These are phyloP conservation scores for Geothlypis trichas DNA, from an alignment of 2,113 vertebrate genomes.

Conservation along the genomic window DNA sequence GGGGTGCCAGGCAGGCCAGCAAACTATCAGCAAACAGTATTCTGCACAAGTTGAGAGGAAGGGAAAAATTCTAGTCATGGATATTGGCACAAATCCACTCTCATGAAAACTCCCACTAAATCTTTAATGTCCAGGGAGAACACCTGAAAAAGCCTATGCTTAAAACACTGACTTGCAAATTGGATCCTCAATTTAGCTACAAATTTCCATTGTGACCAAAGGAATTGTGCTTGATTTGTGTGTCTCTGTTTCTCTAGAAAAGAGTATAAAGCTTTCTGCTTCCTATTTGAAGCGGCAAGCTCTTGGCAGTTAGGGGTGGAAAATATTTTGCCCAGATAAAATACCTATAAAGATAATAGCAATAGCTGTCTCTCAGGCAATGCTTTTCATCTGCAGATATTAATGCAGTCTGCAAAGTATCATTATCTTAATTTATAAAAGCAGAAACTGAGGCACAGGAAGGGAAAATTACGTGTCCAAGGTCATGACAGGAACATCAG, in stretches of 20 bases:
- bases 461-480: neutral
- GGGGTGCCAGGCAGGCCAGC: neutral
- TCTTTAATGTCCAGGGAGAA: constrained; percentile 20
- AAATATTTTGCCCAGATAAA: neutral
- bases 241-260: neutral
- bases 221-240: neutral
- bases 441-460: constrained; percentile 22
- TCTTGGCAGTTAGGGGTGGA: neutral
- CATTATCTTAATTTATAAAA: constrained; percentile 5
- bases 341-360: neutral
- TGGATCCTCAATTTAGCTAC: neutral
- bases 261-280: neutral
- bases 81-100: neutral
- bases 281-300: neutral
- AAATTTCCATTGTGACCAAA: neutral
- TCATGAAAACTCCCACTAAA: neutral
- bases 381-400: neutral
- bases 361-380: neutral
- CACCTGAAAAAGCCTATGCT: constrained; percentile 7
- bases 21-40: neutral
- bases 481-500: neutral
- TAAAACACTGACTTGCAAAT: neutral
- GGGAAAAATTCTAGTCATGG: neutral
- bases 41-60: neutral
- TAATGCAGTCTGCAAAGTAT: neutral